Evolutionary conservation across 2,888 invertebrate genomes (phyloP).

Genomic region (Belgica antarctica): DNA sequence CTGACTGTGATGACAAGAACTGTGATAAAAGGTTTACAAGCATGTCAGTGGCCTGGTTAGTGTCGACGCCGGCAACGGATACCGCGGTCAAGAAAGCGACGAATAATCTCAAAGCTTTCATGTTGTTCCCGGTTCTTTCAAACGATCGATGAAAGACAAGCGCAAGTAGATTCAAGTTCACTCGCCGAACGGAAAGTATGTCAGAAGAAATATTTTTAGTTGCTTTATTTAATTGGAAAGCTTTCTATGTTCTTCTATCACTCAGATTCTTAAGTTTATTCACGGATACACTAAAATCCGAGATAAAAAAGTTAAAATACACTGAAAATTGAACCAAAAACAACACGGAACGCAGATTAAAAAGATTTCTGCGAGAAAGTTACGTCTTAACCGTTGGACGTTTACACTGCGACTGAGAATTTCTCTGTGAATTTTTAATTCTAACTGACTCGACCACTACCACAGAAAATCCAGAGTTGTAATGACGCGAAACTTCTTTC

Average conservation of each 20-base stretch:
- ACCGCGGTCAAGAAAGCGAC: not conserved
- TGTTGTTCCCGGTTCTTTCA: not conserved
- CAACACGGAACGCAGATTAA: not conserved
- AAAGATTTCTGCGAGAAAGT: not conserved
- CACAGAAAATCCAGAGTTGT: not conserved
- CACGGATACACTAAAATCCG: too few relatives aligned
- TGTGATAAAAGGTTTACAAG: constrained; percentile 25
- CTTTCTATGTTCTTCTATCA: too few relatives aligned
- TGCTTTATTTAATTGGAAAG: too few relatives aligned
- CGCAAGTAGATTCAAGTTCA: not conserved
- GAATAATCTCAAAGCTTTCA: too few relatives aligned
- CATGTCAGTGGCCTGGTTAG: constrained; percentile 22
- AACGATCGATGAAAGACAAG: not conserved
- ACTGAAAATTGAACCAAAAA: too few relatives aligned
- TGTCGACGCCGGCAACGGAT: not conserved
- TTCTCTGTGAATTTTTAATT: constrained; percentile 27
- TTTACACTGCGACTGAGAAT: constrained; percentile 4
- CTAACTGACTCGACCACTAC: constrained; percentile 9
- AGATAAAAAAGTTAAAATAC: too few relatives aligned
- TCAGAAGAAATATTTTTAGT: not conserved
- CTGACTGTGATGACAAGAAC: too few relatives aligned
- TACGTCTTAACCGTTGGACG: not conserved
- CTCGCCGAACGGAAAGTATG: not conserved
- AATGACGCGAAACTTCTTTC: not conserved
- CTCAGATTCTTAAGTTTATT: too few relatives aligned